Evolutionary conservation across 2,113 vertebrate genomes (phyloP).

Genomic region (Protomyctophum bolini): DNA sequence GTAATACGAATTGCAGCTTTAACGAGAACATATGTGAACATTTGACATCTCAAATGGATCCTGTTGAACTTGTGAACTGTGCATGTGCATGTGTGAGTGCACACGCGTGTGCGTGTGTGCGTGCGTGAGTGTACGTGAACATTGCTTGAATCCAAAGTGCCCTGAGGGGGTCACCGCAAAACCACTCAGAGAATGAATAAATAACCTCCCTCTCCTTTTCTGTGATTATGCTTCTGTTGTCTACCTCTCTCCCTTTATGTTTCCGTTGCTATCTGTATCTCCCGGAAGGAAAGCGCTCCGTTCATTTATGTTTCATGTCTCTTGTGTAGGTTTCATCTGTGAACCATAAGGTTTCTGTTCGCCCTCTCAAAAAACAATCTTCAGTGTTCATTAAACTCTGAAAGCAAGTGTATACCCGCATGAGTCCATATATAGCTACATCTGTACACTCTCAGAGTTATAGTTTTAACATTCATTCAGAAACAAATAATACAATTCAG

Average conservation of each 20-base stretch:
- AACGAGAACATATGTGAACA: constrained; percentile 46
- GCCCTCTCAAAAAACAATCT: constrained; percentile 56
- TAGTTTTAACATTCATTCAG: too few relatives aligned
- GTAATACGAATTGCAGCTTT: too few relatives aligned
- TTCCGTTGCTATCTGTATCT: constrained; percentile 23
- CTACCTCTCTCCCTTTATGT: constrained; percentile 34
- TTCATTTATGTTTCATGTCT: constrained; percentile 74
- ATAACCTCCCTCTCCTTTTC: constrained; percentile 52
- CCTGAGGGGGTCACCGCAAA: constrained; percentile 47
- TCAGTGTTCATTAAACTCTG: too few relatives aligned
- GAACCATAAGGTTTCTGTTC: constrained; percentile 32
- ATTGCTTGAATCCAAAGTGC: constrained; percentile 31
- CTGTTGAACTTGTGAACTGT: constrained; percentile 57
- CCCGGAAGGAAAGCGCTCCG: constrained; percentile 53
- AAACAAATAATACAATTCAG: too few relatives aligned
- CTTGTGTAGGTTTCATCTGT: constrained; percentile 57
- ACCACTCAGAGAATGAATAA: constrained; percentile 59
- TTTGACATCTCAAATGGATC: constrained; percentile 54
- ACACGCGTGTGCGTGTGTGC: neutral
- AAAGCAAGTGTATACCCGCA: too few relatives aligned
- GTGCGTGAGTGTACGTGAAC: neutral
- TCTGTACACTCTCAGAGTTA: too few relatives aligned
- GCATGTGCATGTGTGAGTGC: neutral
- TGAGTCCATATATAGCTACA: too few relatives aligned
- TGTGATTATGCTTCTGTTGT: constrained; percentile 61